Percentiles rank a stretch among this genome's conserved stretches.
Conservation (phyloP, 2,113 vertebrate genomes). For the Rhagologus leucostigma region DNA sequence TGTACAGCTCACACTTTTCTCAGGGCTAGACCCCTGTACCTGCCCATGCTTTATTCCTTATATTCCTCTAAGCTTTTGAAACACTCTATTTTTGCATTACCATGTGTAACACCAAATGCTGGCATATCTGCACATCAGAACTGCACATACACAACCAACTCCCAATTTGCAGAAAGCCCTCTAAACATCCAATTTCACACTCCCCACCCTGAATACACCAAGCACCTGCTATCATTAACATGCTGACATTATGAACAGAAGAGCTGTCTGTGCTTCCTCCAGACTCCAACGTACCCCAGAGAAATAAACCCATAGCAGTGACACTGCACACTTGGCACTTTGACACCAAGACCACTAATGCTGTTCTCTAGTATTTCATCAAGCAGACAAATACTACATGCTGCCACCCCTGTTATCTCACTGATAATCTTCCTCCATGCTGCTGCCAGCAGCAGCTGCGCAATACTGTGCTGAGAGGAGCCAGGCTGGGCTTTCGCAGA, state of each 20-base stretch:
- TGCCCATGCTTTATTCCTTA: neutral
- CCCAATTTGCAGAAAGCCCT: neutral
- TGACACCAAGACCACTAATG: fast-evolving
- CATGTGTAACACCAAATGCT: neutral
- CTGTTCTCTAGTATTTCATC: neutral
- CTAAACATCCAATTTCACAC: neutral
- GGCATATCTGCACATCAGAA: neutral
- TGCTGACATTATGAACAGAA: neutral
- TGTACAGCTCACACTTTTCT: neutral
- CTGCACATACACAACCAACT: neutral
- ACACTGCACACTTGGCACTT: neutral
- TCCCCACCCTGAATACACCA: neutral
- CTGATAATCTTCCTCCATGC: neutral
- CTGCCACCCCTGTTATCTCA: neutral
- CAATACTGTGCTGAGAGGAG: neutral
- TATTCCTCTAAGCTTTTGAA: neutral
- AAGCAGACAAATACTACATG: neutral
- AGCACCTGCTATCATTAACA: neutral
- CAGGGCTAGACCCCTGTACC: neutral
- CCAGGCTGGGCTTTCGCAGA: neutral
- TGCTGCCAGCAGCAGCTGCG: neutral
- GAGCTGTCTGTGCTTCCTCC: neutral
- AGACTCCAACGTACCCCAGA: neutral
- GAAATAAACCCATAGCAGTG: neutral
- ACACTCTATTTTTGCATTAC: neutral